These are phyloP conservation scores for Triplophysa bombifrons DNA, from an alignment of 2,797 vertebrate genomes.

Conservation along the genomic window DNA sequence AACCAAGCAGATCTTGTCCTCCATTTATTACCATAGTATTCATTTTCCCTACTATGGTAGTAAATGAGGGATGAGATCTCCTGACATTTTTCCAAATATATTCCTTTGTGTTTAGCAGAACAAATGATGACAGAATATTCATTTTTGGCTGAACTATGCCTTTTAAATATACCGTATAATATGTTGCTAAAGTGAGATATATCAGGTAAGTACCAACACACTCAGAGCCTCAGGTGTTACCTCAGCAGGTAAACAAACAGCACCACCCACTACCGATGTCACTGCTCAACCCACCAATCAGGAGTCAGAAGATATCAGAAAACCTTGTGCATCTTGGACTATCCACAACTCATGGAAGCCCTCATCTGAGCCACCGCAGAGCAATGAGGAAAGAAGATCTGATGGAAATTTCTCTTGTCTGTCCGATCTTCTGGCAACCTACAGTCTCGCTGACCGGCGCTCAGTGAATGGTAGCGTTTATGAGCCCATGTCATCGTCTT, in stretches of 20 bases:
- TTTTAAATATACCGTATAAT: background rate
- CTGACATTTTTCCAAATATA: too few relatives aligned
- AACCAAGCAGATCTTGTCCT: too few relatives aligned
- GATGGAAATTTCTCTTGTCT: constrained; percentile 52
- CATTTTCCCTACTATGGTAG: too few relatives aligned
- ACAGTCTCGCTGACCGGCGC: background rate
- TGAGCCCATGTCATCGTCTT: constrained; percentile 66
- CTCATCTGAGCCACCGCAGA: constrained; percentile 7
- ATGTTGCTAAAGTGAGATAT: background rate
- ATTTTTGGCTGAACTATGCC: too few relatives aligned
- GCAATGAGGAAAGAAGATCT: constrained; percentile 50
- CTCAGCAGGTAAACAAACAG: constrained; percentile 54
- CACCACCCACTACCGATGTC: background rate
- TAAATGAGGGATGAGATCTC: too few relatives aligned
- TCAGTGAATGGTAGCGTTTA: constrained; percentile 53
- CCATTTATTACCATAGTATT: too few relatives aligned
- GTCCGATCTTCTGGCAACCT: constrained; percentile 2
- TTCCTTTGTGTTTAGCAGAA: too few relatives aligned
- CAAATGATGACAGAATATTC: too few relatives aligned
- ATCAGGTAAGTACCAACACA: background rate
- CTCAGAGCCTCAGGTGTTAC: constrained; percentile 23
- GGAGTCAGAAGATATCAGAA: constrained; percentile 35
- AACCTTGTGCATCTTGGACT: constrained; percentile 32
- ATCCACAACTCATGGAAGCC: constrained; percentile 5
- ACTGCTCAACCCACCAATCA: constrained; percentile 16